phyloP scores from a whole-genome alignment of 2,113 vertebrate species.

The Pituophis catenifer region DNA sequence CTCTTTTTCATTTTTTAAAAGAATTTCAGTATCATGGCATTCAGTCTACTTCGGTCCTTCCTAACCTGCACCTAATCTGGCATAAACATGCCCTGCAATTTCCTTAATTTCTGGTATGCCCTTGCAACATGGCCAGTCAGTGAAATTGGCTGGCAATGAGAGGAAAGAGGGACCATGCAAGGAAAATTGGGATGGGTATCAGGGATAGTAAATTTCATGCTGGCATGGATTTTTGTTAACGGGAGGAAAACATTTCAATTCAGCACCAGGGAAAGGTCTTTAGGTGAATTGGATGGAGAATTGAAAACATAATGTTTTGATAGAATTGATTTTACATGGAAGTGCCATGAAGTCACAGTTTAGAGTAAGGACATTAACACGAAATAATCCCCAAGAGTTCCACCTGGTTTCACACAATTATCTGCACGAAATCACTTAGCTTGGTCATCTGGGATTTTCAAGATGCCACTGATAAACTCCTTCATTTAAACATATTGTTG shows the following conservation, averaged over 20 bases:
- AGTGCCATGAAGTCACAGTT: neutral
- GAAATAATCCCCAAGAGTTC: neutral
- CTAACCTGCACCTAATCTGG: neutral
- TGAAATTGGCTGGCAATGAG: neutral
- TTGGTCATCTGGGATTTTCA: neutral
- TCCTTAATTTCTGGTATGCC: neutral
- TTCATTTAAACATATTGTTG: neutral
- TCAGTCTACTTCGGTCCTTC: neutral
- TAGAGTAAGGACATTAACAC: neutral
- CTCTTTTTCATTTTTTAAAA: neutral
- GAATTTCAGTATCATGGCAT: neutral
- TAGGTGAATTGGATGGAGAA: neutral
- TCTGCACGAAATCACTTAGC: neutral
- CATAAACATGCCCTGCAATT: neutral
- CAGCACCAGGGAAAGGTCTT: neutral
- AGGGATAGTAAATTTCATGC: neutral
- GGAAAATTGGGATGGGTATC: neutral
- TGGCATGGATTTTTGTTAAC: neutral
- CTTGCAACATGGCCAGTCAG: neutral
- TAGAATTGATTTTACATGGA: neutral
- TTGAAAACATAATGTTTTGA: neutral
- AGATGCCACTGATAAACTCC: no score
- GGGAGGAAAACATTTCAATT: neutral
- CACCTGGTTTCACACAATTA: neutral
- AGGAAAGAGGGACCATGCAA: neutral